These are phyloP conservation scores for Eupithecia centaureata DNA, from an alignment of 2,888 invertebrate species.

Conservation along the genomic window DNA sequence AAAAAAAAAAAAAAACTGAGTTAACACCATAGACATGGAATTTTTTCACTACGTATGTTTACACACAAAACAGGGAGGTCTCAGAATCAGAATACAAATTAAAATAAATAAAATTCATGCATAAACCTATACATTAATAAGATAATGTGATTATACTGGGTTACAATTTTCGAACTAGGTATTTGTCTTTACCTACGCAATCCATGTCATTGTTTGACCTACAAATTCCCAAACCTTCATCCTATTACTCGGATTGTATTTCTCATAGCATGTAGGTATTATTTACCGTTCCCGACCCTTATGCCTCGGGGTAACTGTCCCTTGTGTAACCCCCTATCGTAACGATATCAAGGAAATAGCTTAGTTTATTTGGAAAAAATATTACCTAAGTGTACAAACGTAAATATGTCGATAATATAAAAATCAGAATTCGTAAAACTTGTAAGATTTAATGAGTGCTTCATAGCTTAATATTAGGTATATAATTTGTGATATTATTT, in stretches of 20 bases:
- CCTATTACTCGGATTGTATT: slow-evolving; percentile 16
- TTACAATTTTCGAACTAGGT: not conserved
- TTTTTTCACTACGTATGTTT: no score
- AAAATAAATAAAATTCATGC: no score
- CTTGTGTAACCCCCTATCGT: slow-evolving; percentile 52
- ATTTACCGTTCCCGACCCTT: slow-evolving; percentile 23
- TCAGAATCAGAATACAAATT: no score
- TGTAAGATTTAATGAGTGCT: not conserved
- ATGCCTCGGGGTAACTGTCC: slow-evolving; percentile 45
- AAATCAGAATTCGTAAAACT: not conserved
- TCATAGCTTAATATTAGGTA: no score
- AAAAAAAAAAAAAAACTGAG: no score
- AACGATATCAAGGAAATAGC: slow-evolving; percentile 49
- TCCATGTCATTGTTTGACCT: slow-evolving; percentile 10
- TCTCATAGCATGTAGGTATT: slow-evolving; percentile 24
- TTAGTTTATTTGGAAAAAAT: slow-evolving; percentile 45
- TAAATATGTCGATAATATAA: not conserved
- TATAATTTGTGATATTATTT: no score
- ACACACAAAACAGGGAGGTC: no score
- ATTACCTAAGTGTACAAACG: not conserved
- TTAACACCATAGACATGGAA: no score
- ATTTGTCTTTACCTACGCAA: slow-evolving; percentile 9
- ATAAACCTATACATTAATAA: not conserved
- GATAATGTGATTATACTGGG: not conserved
- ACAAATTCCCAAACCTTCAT: slow-evolving; percentile 8